Base-by-base conservation (phyloP, 2,113 vertebrate species). In the Pogonocichla stellata region DNA sequence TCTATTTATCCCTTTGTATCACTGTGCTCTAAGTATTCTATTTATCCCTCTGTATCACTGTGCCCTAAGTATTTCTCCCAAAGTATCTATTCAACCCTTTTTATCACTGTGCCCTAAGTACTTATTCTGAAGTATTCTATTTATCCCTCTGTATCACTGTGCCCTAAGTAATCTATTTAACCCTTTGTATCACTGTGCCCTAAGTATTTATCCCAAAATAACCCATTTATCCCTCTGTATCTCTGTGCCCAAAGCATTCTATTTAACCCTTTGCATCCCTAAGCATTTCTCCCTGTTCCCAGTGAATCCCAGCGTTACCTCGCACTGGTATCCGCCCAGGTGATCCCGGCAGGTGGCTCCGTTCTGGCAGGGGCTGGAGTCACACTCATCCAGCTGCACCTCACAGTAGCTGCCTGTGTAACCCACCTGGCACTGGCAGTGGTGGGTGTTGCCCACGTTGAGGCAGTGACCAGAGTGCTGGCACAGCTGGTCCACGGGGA, bases 401-500 rank as follows among this genome's bases (percentile, higher is more conserved):
- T 99, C 98, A 5, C 99, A 99, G 98, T 99, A 99, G 92, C 99
- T 99, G 91, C 99, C 99, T 0, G 95, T 98, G 97, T 99, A 99
- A 45, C 99, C 99, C 48, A 95, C 92, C 48, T 98, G 98, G 92
- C 99, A 99, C 73, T 97, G 96, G 87, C 99, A 99, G 88, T 86
- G 96, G 92, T 99, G 99, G 0, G 98, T 98, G 67, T 98, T 98
- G 10, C 98, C 98, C 25, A 96, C 97, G 11, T 98, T 97, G 54
- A 97, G 79, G 78, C 99, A 99, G 28, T 60, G 71, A 1, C 99
- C 99, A 0, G 98, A 98, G 36, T 99, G 97, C 82, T 99, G 97
- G 94, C 99, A 99, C 90, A 99, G 71, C 71, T 80, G 97, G 74
- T 98, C 98, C 33, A 98, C 90, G 0, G 95, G 17, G 53, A 98